These are phyloP conservation scores for Folsomia candida DNA, from an alignment of 2,888 invertebrate genomes.

Conservation along the genomic window DNA sequence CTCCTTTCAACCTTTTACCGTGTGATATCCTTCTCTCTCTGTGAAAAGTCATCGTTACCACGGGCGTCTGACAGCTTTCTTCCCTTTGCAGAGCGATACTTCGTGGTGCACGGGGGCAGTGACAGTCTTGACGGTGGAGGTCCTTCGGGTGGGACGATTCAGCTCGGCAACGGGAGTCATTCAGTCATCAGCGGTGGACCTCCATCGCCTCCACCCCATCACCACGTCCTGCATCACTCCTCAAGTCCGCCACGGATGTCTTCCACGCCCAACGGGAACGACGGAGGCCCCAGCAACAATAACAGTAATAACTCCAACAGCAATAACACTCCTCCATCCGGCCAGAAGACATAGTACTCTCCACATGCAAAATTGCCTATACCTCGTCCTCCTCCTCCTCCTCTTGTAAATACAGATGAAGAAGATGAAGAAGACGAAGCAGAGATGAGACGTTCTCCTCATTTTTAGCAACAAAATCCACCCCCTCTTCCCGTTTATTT, in stretches of 20 bases:
- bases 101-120: conserved; percentile 60
- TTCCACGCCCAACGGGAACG: conserved; percentile 40
- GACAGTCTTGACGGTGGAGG: conserved; percentile 56
- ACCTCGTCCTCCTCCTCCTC: too few species aligned
- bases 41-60: too few species aligned
- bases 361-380: conserved; percentile 13
- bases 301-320: conserved; percentile 38
- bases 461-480: too few species aligned
- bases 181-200: conserved; percentile 35
- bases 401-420: too few species aligned
- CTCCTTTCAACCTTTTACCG: too few species aligned
- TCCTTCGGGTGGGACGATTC: conserved; percentile 32
- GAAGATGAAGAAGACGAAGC: too few species aligned
- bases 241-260: conserved; percentile 41
- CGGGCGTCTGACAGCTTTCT: too few species aligned
- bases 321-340: conserved; percentile 46
- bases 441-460: too few species aligned
- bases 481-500: too few species aligned
- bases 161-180: conserved; percentile 45
- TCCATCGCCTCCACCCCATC: conserved; percentile 46
- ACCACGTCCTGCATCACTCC: conserved; percentile 38
- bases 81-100: conserved; percentile 60
- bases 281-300: conserved; percentile 10
- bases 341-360: conserved; percentile 45
- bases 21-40: too few species aligned